Evolutionary conservation across 64 coral and sea anemone species (phyloP).

Genomic region (Stichodactyla helianthus): DNA sequence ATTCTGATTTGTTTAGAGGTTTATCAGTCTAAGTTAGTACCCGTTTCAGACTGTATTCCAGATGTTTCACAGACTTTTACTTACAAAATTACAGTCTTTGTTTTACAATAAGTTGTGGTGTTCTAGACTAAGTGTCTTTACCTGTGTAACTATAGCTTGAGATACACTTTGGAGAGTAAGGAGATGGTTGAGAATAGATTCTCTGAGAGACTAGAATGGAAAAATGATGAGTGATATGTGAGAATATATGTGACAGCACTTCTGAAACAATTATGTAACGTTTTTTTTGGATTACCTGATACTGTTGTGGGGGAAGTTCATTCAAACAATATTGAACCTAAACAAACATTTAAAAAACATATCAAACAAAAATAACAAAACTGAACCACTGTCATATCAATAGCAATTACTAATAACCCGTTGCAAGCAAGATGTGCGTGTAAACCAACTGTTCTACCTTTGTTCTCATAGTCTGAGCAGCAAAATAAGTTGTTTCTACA

Average conservation of each 20-base stretch:
- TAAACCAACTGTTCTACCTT: slow-evolving; percentile 50
- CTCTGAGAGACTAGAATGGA: slow-evolving; percentile 54
- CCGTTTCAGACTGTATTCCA: no score
- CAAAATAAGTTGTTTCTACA: slow-evolving; percentile 92
- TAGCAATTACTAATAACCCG: no score
- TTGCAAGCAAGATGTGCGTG: no score
- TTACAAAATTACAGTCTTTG: no score
- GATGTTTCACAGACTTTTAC: no score
- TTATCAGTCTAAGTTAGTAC: no score
- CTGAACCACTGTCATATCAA: no score
- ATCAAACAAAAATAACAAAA: not conserved
- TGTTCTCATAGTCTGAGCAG: slow-evolving; percentile 95
- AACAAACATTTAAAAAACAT: not conserved
- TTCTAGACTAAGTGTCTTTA: not conserved
- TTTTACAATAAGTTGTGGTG: no score
- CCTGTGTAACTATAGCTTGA: slow-evolving; percentile 85
- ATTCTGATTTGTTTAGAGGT: no score
- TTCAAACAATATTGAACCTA: slow-evolving; percentile 94
- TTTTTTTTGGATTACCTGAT: slow-evolving; percentile 51
- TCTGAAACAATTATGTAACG: not conserved
- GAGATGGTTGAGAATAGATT: slow-evolving; percentile 63
- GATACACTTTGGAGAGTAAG: slow-evolving; percentile 51
- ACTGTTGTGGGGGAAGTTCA: slow-evolving; percentile 84
- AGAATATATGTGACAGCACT: not conserved
- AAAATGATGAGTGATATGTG: not conserved